Evolutionary conservation across 2,797 vertebrate species (phyloP), one percentile per base, ranked within the genome.

Genomic region (Lepus oiostolus): DNA sequence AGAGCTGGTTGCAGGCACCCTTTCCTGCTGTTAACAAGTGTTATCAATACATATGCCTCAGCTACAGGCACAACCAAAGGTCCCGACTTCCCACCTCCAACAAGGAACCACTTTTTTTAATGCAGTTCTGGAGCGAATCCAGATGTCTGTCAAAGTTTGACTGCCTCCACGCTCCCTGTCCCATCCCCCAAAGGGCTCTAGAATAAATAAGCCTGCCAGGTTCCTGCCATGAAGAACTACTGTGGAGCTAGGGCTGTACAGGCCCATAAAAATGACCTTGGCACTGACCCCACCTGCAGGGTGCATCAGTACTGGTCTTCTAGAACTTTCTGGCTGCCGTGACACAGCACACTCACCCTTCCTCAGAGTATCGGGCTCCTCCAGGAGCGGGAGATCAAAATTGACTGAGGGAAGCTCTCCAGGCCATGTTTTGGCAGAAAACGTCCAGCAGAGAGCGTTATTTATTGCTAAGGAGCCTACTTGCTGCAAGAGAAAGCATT

Each of bases 121-220:
- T 42, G 68, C 5, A 96, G n/a, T 77, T 88, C 86, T 86, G 80
- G 42, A 96, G 52, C n/a, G 96, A 95, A 92, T 85, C 67, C 70
- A 95, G 87, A 82, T 8, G n/a, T 54, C 28, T 54, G 62, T 75
- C 77, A 93, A 93, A 95, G 76, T 72, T 35, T 86, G 85, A 85
- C 32, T 83, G 87, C 32, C 32, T 17, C 22, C 30, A 58, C 21
- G 24, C 14, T 74, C 67, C 81, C n/a, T 52, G 81, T 1, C n/a
- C n/a, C 30, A 67, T 24, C 68, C 19, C 35, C 42, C 74, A 93
- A 96, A 90, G 30, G 9, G 16, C 65, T 92, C 60, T 58, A 94
- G 52, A 93, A 81, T 62, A 71, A 93, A 95, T 7, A 72, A 86
- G 67, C 21, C 75, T 14, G 30, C 72, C 76, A 91, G 75, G 80